Conservation (phyloP, 2,888 invertebrate genomes). For the Rugalucina vietnamica region DNA sequence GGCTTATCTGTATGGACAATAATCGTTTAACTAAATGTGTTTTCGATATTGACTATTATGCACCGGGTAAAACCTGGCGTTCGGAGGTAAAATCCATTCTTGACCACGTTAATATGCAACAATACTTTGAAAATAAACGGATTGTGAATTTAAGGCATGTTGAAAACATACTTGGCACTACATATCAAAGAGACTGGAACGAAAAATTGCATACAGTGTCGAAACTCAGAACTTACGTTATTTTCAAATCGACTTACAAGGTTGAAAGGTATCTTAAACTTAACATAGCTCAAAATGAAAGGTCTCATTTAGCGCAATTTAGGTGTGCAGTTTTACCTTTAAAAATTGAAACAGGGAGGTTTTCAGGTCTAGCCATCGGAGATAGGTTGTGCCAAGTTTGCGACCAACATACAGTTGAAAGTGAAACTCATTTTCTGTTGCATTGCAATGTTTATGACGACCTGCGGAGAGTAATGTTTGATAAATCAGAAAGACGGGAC, state of each 20-base stretch:
- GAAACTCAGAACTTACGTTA: not conserved
- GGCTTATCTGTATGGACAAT: not conserved
- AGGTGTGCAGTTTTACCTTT: conserved; percentile 10
- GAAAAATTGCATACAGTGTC: not conserved
- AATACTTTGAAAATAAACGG: not conserved
- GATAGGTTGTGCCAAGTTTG: not conserved
- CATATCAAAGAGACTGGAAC: not conserved
- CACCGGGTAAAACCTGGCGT: not conserved
- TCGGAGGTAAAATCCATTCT: not conserved
- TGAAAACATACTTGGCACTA: not conserved
- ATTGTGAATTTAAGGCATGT: not conserved
- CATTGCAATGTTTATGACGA: no score
- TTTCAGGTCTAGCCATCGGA: not conserved
- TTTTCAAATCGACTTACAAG: not conserved
- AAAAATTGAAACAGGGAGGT: conserved; percentile 6
- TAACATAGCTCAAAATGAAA: not conserved
- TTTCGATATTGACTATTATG: not conserved
- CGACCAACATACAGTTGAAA: not conserved
- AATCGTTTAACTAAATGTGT: not conserved
- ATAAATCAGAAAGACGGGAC: no score
- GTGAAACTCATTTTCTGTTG: no score
- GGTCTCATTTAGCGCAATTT: not conserved
- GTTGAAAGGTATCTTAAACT: not conserved
- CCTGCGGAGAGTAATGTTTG: no score
- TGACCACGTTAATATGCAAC: not conserved